Conservation (phyloP, 1,140 invertebrate species). For the Tribolium castaneum region DNA sequence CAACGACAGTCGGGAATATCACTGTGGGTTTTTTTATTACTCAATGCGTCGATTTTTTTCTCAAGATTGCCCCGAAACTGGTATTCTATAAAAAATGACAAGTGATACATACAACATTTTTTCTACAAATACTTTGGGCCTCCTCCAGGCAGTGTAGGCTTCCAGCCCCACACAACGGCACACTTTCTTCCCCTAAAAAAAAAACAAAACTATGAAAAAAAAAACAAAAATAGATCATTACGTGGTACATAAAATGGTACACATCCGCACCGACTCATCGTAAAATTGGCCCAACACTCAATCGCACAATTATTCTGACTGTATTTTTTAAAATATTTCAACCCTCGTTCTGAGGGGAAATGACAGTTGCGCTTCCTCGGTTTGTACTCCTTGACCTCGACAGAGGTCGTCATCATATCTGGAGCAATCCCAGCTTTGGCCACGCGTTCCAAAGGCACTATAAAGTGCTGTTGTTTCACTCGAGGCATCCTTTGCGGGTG, state of each 20-base stretch:
- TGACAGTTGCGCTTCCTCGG: slow-evolving; percentile 54
- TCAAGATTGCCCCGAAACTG: not conserved
- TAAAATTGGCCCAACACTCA: slow-evolving; percentile 59
- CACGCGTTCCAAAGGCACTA: not conserved
- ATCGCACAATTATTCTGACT: slow-evolving; percentile 58
- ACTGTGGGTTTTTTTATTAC: not conserved
- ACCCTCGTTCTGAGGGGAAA: slow-evolving; percentile 69
- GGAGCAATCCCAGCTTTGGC: slow-evolving; percentile 12
- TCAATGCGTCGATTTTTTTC: not conserved
- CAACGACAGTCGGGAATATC: not conserved
- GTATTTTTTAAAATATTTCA: slow-evolving; percentile 62
- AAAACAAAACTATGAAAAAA: not conserved
- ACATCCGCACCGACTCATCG: slow-evolving; percentile 20
- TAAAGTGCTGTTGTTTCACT: slow-evolving; percentile 12
- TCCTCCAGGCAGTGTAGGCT: not conserved
- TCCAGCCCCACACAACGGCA: not conserved
- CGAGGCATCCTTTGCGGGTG: slow-evolving; percentile 6
- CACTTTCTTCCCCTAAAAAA: not conserved
- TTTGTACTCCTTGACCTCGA: slow-evolving; percentile 55
- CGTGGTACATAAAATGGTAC: slow-evolving; percentile 5
- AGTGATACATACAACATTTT: not conserved
- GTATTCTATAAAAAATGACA: not conserved
- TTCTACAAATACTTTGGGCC: not conserved
- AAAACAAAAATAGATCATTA: not conserved
- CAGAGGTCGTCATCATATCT: slow-evolving; percentile 23